phyloP scores from a whole-genome alignment of 2,113 vertebrate species.

The Rhinogobius similis region DNA sequence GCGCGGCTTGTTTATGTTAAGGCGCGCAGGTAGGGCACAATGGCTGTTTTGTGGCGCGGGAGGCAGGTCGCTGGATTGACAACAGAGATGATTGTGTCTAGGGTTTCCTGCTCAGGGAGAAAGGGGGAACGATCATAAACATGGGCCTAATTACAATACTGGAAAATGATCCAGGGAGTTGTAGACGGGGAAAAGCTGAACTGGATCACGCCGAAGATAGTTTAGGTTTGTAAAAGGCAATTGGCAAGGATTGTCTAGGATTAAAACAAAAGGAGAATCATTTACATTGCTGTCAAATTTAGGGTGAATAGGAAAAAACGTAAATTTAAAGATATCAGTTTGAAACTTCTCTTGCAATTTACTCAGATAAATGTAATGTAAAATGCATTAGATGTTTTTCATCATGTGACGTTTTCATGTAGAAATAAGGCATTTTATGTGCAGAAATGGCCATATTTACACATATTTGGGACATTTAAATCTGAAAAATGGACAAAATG shows the following conservation, averaged over 20 bases:
- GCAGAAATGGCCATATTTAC: no score
- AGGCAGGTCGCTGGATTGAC: conserved; percentile 23
- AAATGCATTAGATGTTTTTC: no score
- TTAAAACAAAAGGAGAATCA: no score
- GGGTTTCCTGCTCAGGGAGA: conserved; percentile 32
- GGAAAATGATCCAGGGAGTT: conserved; percentile 23
- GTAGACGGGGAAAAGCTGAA: neutral
- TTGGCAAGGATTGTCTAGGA: neutral
- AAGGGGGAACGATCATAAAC: conserved; percentile 13
- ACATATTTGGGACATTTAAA: no score
- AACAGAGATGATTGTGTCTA: conserved; percentile 36
- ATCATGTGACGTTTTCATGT: no score
- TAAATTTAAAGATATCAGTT: no score
- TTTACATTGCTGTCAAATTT: no score
- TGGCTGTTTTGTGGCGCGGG: conserved; percentile 39
- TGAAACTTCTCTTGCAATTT: no score
- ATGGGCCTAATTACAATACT: conserved; percentile 11
- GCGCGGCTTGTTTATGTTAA: conserved; percentile 27
- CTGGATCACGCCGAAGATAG: neutral
- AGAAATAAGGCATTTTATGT: no score
- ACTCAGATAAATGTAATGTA: no score
- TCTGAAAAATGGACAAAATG: no score
- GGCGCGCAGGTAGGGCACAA: conserved; percentile 27
- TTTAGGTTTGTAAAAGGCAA: neutral
- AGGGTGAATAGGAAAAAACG: no score